phyloP scores from a whole-genome alignment of 2,888 invertebrate genomes.

The Patella pellucida region DNA sequence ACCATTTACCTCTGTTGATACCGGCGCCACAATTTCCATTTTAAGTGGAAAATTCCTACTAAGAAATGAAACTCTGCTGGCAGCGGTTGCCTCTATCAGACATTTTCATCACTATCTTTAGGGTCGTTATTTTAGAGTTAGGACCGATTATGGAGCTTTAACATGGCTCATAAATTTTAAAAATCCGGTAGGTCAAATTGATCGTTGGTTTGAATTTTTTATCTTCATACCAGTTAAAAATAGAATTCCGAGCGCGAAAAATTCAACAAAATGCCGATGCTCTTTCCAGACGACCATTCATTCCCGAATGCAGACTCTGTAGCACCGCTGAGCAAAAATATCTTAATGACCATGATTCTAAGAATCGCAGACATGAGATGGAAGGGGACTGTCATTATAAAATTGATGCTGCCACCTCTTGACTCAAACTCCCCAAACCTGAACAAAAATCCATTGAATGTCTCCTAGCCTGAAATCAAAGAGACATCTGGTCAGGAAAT shows the following conservation, averaged over 20 bases:
- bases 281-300: neutral
- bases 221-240: slow-evolving; percentile 22
- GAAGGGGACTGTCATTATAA: too few species aligned
- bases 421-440: too few species aligned
- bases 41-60: too few species aligned
- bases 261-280: slow-evolving; percentile 5
- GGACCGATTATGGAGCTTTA: slow-evolving; percentile 33
- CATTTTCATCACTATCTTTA: slow-evolving; percentile 39
- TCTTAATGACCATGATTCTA: too few species aligned
- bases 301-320: neutral
- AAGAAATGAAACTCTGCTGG: slow-evolving; percentile 11
- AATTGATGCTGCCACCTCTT: too few species aligned
- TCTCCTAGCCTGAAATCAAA: too few species aligned
- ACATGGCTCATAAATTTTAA: slow-evolving; percentile 16
- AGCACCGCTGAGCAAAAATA: neutral
- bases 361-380: too few species aligned
- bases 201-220: slow-evolving; percentile 20
- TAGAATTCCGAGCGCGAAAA: neutral
- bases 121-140: slow-evolving; percentile 26
- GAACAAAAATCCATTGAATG: too few species aligned
- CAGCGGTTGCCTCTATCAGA: slow-evolving; percentile 32
- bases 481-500: too few species aligned
- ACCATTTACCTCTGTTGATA: too few species aligned
- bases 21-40: too few species aligned
- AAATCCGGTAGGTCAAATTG: slow-evolving; percentile 23